Base-by-base conservation (phyloP, 2,113 vertebrate species). In the Megaceryle torquata region DNA sequence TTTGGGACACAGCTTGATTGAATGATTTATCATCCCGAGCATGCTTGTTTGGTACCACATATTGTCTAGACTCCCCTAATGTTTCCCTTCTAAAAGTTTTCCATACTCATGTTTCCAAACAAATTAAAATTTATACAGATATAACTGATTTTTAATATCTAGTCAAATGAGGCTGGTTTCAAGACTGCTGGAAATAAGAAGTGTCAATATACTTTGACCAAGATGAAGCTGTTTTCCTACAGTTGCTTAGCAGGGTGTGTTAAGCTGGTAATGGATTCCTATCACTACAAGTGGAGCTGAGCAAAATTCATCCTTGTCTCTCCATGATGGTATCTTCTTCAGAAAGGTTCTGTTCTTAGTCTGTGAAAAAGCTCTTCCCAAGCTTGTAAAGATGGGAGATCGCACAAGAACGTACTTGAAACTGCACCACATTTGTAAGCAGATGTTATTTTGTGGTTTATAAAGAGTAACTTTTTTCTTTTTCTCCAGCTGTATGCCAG, bases 371-470 rank as follows among this genome's bases (percentile, higher is more conserved):
- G 15, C 17, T 65, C 10, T 69, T 63, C n/a, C 6, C 29, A 57
- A 89, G 31, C 77, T 17, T 59, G 59, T 86, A 29, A 80, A 86
- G 88, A 96, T 76, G 80, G 44, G 44, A 91, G 46, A 68, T 83
- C 54, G 88, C 51, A 71, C 26, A 93, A 61, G 69, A 81, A 53
- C 28, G 9, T 68, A 59, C 28, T 93, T 90, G 60, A 91, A 95
- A 91, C 88, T 94, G 69, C 37, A 81, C 65, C 70, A 50, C 77
- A 76, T 83, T 79, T 93, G 64, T 90, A 84, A 91, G 80, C 80
- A 93, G 93, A 96, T 92, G 88, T 72, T 91, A 67, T 75, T 95
- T 64, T 92, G 88, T 86, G 88, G 92, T 84, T 94, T 89, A 60
- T 64, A 81, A 90, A 86, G 43, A 78, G 74, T 53, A 48, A 25